Conservation (phyloP, 1,140 invertebrate genomes). For the Eumaeus atala region DNA sequence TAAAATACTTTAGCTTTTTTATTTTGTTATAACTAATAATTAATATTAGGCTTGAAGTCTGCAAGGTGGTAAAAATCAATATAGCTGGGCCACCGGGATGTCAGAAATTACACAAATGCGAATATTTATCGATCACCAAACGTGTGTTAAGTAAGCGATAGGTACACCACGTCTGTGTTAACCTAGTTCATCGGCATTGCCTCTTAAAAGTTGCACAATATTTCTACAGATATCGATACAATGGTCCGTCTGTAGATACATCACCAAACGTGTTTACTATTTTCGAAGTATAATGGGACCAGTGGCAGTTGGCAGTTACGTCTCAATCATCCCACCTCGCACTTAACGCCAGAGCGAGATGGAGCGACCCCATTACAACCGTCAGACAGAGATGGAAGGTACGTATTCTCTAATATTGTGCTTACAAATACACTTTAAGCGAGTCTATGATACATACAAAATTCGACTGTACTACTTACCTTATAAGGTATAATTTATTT, state of each 20-base stretch:
- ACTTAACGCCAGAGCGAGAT: constrained; percentile 53
- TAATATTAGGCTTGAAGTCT: too few relatives aligned
- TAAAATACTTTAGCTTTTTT: too few relatives aligned
- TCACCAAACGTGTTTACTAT: constrained; percentile 45
- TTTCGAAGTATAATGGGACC: constrained; percentile 61
- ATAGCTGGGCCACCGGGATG: too few relatives aligned
- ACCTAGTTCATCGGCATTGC: too few relatives aligned
- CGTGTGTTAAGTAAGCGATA: too few relatives aligned
- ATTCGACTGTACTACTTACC: constrained; percentile 6
- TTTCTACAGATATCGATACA: constrained; percentile 1
- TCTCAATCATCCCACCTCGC: constrained; percentile 70
- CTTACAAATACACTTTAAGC: constrained; percentile 37
- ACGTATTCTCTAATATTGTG: constrained; percentile 47
- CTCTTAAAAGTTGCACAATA: too few relatives aligned
- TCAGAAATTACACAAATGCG: too few relatives aligned
- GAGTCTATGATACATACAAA: not conserved
- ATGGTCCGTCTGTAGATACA: too few relatives aligned
- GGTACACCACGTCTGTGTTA: too few relatives aligned
- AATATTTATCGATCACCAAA: too few relatives aligned
- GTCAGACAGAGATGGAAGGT: constrained; percentile 30
- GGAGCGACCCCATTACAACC: not conserved
- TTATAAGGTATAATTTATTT: constrained; percentile 26
- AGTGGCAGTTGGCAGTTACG: constrained; percentile 71
- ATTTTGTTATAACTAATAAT: too few relatives aligned
- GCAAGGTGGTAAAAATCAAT: too few relatives aligned